These are phyloP conservation scores for Gallinago media DNA, from an alignment of 2,113 vertebrate species.

Conservation along the genomic window DNA sequence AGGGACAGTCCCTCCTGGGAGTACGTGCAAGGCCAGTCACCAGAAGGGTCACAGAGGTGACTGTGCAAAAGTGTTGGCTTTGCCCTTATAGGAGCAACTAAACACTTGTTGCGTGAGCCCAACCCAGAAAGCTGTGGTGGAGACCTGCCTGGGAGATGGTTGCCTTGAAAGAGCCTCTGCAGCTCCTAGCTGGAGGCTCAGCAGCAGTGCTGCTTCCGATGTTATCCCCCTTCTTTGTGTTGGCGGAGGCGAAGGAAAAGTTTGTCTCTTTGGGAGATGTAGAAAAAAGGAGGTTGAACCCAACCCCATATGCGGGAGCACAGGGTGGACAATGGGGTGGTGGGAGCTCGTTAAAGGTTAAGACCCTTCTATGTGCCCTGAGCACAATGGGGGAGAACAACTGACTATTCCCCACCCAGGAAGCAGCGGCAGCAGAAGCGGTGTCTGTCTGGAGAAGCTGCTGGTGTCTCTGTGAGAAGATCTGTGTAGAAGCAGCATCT, in stretches of 20 bases:
- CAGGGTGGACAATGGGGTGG: background rate
- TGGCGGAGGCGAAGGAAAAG: background rate
- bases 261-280: rapidly evolving
- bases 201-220: background rate
- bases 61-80: background rate
- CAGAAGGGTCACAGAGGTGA: background rate
- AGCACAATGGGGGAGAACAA: background rate
- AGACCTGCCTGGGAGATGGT: background rate
- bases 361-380: background rate
- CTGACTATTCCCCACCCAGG: rapidly evolving
- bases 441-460: background rate
- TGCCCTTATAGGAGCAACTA: background rate
- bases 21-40: rapidly evolving
- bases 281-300: background rate
- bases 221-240: too few relatives aligned
- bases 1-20: background rate
- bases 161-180: background rate
- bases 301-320: background rate
- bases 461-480: background rate
- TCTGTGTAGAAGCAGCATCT: background rate
- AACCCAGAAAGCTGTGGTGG: background rate
- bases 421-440: background rate
- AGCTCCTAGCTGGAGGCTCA: background rate
- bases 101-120: background rate
- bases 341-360: background rate